These are phyloP conservation scores for Trinectes maculatus DNA, from an alignment of 2,113 vertebrate genomes.

Conservation along the genomic window DNA sequence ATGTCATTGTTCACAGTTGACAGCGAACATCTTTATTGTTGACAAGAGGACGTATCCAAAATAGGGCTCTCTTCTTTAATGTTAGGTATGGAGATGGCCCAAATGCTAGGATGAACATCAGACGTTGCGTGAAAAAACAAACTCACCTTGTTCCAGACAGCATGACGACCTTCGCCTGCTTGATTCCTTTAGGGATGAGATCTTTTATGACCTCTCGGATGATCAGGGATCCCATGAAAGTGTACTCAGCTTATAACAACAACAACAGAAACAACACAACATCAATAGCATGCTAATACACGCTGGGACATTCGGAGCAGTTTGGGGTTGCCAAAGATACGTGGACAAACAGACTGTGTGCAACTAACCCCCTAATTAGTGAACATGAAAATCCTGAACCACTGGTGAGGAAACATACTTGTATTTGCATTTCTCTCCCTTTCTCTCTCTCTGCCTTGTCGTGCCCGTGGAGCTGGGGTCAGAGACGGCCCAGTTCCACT, in stretches of 20 bases:
- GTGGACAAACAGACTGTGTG: too few species aligned
- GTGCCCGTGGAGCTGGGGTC: constrained; percentile 56
- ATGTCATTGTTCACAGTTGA: constrained; percentile 61
- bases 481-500: constrained; percentile 81
- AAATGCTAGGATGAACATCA: constrained; percentile 35
- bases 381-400: too few species aligned
- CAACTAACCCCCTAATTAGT: too few species aligned
- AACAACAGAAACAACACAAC: neutral
- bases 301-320: neutral
- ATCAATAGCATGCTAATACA: too few species aligned
- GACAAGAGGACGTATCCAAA: constrained; percentile 63
- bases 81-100: constrained; percentile 33
- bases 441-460: constrained; percentile 71
- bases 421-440: constrained; percentile 58
- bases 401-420: constrained; percentile 51
- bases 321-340: neutral
- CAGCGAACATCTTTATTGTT: constrained; percentile 62
- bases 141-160: constrained; percentile 85
- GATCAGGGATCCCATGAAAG: constrained; percentile 87
- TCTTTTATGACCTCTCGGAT: constrained; percentile 87
- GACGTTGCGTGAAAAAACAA: constrained; percentile 10
- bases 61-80: constrained; percentile 54
- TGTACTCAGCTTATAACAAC: constrained; percentile 74
- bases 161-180: constrained; percentile 85
- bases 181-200: constrained; percentile 84